Evolutionary conservation across 2,888 invertebrate genomes (phyloP), one percentile per base, ranked within the genome.

Genomic region (Drosophila flavopinicola): DNA sequence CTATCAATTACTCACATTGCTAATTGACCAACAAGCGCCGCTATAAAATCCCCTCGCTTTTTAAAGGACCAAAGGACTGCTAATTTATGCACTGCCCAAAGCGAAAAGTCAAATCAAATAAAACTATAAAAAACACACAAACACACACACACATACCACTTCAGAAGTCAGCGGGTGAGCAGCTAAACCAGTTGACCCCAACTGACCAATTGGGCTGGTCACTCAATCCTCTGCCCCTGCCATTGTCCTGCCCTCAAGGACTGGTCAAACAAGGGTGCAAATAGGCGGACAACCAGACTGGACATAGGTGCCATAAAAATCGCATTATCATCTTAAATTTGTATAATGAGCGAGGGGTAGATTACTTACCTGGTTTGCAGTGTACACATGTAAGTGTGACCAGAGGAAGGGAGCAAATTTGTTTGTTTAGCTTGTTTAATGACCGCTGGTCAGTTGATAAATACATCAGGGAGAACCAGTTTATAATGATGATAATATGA

Each of bases 71-170:
- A 66, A 63, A 42, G 35, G 35, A 51, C 68, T 66, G 84, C 78
- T 86, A 86, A 85, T 86, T 87, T 86, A 86, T 85, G 75, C 86
- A 78, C 86, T 75, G 84, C 70, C 73, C 84, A 78, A 66, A 35
- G 75, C 79, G 42, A 57, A 84, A 80, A 74, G 87, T 74, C 78
- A 82, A 84, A 80, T 63, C 78, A 82, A 85, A 83, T 72, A 65
- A 51, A 78, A 60, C 70, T 66, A 76, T 66, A 59, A 60, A 66
- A 57, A 66, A 29, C n/a, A n/a, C n/a, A n/a, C n/a, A n/a, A 37
- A 57, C 35, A 35, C 3, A 60, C 30, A 9, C 32, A 48, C 25
- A 54, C 53, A 68, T 59, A 58, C 49, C 79, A 79, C 68, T 76
- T 66, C 59, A 70, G 24, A 42, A 70, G 75, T 75, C 85, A 79